Evolutionary conservation across 1,140 invertebrate genomes (phyloP), one percentile per base, ranked within the genome.

Genomic region (Drosophila pectinifera): DNA sequence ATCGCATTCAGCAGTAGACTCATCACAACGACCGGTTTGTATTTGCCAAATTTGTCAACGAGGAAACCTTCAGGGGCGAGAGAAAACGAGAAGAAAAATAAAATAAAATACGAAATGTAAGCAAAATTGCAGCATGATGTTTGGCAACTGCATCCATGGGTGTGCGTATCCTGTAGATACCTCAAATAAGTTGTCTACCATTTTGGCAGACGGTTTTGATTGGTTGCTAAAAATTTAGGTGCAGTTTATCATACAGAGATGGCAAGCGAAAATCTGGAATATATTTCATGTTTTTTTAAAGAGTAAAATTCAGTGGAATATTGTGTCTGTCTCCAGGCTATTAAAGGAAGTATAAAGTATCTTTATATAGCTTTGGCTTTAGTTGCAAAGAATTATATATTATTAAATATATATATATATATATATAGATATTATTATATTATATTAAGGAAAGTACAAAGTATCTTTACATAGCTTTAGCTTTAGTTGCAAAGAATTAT

Each of bases 1-100:
- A 95, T 93, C 26, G 95, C 95, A 90, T 96, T 96, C 55, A 95
- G 92, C 42, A 96, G 93, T 49, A 96, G 93, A 64, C 95, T 95
- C 59, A 95, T 94, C 76, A 96, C 95, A 41, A 96, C 94, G 14
- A 97, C 96, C 5, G 95, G 94, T 89, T 96, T 96, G 84, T 96
- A 97, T 91, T 96, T 95, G 45, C 96, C 96, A 85, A 96, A 95
- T 92, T 96, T 96, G 91, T 97, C 96, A 68, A 96, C 96, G 64
- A 96, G 92, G 92, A 96, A 96, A 78, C 96, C 96, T 95, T 67
- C 39, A 73, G 24, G 26, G 43, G 42, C 24, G 18, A 16, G 57
- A 34, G 28, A 14, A 59, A 20, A 63, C 8, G 68, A 18, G 34
- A 28, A 20, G 1, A 10, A 55, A 63, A 46, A 48, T 20, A 20